Percentiles rank a stretch among this genome's conserved stretches.
Conservation (phyloP, 2,888 invertebrate species). For the Andrena fulva region DNA sequence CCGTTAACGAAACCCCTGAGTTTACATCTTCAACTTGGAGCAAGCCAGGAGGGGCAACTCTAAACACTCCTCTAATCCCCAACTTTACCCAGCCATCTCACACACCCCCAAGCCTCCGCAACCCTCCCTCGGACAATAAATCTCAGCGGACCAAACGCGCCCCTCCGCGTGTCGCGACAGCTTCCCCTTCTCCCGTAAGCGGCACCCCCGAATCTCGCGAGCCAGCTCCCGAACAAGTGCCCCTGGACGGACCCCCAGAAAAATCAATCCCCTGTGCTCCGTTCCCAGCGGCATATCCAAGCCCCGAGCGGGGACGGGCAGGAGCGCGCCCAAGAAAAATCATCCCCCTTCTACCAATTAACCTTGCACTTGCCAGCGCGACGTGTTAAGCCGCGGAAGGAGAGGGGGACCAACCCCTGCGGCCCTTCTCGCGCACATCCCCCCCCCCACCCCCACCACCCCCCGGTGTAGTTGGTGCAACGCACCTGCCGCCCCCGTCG, state of each 20-base stretch:
- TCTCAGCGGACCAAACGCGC: too few relatives aligned
- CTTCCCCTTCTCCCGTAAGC: too few relatives aligned
- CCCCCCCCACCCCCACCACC: background rate
- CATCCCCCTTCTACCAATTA: slow-evolving; percentile 49
- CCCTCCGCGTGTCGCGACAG: too few relatives aligned
- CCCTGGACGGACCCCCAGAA: background rate
- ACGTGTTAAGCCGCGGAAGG: slow-evolving; percentile 37
- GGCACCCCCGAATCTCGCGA: background rate
- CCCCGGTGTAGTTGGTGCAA: slow-evolving; percentile 46
- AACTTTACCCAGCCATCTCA: too few relatives aligned
- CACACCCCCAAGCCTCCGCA: too few relatives aligned
- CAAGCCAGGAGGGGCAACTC: too few relatives aligned
- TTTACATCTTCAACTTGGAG: too few relatives aligned
- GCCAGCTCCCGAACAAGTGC: background rate
- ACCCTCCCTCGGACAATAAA: too few relatives aligned
- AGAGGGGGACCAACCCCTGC: slow-evolving; percentile 28
- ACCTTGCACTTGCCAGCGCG: slow-evolving; percentile 55
- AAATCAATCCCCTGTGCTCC: background rate
- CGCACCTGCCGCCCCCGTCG: slow-evolving; percentile 48
- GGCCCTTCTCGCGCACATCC: background rate
- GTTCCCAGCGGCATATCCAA: background rate
- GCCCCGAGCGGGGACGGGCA: background rate
- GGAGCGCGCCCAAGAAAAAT: slow-evolving; percentile 42
- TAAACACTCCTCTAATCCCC: too few relatives aligned
- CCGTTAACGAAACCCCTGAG: too few relatives aligned